Evolutionary conservation across 2,888 invertebrate genomes (phyloP).

Genomic region (Alloscopus bannaensis): DNA sequence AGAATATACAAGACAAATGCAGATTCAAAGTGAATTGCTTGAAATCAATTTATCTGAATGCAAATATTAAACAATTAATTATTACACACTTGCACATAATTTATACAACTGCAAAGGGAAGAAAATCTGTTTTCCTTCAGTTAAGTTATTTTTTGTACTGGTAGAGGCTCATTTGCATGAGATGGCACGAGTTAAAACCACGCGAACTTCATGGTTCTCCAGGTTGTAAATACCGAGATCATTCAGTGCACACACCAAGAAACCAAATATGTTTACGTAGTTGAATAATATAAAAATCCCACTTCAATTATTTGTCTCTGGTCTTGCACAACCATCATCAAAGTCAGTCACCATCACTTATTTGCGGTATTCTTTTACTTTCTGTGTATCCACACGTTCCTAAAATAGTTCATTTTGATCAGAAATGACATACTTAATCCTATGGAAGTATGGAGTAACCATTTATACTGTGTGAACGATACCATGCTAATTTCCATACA

Average conservation of each 20-base stretch:
- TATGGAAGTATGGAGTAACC: slow-evolving; percentile 41
- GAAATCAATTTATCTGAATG: no score
- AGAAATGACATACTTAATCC: no score
- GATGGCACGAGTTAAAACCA: no score
- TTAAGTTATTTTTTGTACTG: no score
- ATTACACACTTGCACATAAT: no score
- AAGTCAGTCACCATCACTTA: slow-evolving; percentile 64
- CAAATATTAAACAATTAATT: no score
- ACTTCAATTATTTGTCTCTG: slow-evolving; percentile 64
- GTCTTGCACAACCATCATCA: slow-evolving; percentile 48
- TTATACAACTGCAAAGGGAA: no score
- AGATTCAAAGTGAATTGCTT: slow-evolving; percentile 32
- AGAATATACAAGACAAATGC: slow-evolving; percentile 86
- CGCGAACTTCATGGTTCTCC: not conserved
- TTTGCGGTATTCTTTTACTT: slow-evolving; percentile 59
- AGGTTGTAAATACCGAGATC: slow-evolving; percentile 17
- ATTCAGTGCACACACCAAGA: slow-evolving; percentile 7
- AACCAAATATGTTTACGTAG: no score
- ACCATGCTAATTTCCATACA: no score
- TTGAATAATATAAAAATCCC: slow-evolving; percentile 46
- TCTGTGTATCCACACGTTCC: slow-evolving; percentile 26
- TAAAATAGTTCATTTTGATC: slow-evolving; percentile 28
- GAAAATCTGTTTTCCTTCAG: no score
- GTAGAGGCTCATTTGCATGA: no score
- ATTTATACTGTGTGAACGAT: slow-evolving; percentile 14